Evolutionary conservation across 2,797 vertebrate species (phyloP).

Genomic region (Phoebastria nigripes): DNA sequence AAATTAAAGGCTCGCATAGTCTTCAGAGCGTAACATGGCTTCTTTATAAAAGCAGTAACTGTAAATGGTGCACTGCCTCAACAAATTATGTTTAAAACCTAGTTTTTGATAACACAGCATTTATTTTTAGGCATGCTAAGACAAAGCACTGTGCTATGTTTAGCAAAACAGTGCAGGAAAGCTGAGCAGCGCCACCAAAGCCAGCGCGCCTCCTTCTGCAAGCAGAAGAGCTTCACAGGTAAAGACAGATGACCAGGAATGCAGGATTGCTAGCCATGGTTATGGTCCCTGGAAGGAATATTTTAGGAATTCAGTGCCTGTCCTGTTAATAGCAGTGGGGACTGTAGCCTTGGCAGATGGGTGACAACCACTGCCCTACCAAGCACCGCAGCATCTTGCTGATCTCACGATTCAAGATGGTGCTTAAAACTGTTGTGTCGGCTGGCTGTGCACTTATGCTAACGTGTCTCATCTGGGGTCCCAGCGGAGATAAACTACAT

Average conservation of each 20-base stretch:
- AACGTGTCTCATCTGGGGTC: neutral
- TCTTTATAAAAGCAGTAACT: neutral
- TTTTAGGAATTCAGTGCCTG: neutral
- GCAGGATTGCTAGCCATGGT: neutral
- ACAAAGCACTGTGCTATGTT: neutral
- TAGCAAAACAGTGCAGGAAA: neutral
- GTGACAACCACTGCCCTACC: neutral
- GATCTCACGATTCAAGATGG: neutral
- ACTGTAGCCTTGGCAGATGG: neutral
- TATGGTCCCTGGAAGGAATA: neutral
- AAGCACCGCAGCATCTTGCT: neutral
- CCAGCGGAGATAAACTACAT: neutral
- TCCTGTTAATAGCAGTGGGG: neutral
- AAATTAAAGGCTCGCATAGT: rapidly evolving
- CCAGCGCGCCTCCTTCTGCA: rapidly evolving
- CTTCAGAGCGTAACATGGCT: neutral
- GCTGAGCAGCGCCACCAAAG: neutral
- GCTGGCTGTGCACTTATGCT: neutral
- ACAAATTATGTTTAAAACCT: neutral
- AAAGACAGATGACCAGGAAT: neutral
- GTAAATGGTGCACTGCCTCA: neutral
- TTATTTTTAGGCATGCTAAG: neutral
- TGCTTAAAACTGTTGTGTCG: rapidly evolving
- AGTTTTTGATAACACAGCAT: neutral
- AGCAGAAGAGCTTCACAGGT: neutral